Percentiles rank a stretch among this genome's conserved stretches.
Evolutionary conservation across 2,113 vertebrate genomes (phyloP).

Genomic region (Candoia aspera): DNA sequence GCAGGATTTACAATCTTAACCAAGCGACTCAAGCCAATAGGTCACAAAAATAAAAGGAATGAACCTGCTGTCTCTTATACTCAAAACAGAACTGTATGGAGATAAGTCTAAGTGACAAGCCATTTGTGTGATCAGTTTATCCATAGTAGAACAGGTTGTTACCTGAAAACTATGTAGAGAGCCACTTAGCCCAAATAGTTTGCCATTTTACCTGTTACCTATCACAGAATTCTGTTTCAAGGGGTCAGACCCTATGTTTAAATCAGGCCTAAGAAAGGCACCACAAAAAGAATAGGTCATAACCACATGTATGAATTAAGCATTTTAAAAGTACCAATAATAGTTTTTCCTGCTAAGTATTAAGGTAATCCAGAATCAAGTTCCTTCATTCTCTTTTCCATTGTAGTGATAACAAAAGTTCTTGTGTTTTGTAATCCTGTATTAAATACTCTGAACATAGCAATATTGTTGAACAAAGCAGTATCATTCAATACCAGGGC

Average conservation of each 20-base stretch:
- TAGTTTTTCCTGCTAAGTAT: not conserved
- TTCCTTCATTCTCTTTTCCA: not conserved
- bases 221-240: not conserved
- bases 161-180: not conserved
- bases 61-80: not conserved
- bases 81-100: not conserved
- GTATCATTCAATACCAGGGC: not conserved
- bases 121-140: not conserved
- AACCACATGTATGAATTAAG: not conserved
- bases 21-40: not conserved
- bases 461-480: not conserved
- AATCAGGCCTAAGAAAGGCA: not conserved
- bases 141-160: not conserved
- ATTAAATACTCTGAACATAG: constrained; percentile 4
- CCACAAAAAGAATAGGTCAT: not conserved
- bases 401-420: not conserved
- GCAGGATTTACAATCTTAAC: not conserved
- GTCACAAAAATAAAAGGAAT: not conserved
- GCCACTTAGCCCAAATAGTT: not conserved
- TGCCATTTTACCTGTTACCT: not conserved
- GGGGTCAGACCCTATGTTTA: not conserved
- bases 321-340: not conserved
- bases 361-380: not conserved
- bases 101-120: not conserved
- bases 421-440: not conserved